Evolutionary conservation across 2,888 invertebrate species (phyloP).

Genomic region (Sialis fuliginosa): DNA sequence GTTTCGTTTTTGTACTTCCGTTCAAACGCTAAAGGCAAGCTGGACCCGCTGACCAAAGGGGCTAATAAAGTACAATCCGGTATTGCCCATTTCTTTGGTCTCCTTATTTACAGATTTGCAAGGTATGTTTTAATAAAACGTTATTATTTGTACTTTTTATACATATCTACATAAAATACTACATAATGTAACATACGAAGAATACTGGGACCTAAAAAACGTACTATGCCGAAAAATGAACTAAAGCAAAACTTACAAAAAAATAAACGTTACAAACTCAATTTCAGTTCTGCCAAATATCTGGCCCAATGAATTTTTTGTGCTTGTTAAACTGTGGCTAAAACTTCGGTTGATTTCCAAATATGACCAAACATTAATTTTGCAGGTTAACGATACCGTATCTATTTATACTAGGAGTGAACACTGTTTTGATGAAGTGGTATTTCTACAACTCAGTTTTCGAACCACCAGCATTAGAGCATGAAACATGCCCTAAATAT

Average conservation of each 20-base stretch:
- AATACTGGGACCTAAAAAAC: neutral
- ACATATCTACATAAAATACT: no score
- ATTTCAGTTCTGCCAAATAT: no score
- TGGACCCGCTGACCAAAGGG: constrained; percentile 42
- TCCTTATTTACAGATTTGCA: constrained; percentile 59
- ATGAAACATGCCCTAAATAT: constrained; percentile 63
- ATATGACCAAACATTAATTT: constrained; percentile 10
- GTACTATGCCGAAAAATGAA: no score
- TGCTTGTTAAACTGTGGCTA: neutral
- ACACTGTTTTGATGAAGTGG: constrained; percentile 77
- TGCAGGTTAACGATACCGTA: constrained; percentile 62
- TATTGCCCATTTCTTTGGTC: constrained; percentile 51
- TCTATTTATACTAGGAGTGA: constrained; percentile 64
- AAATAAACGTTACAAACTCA: no score
- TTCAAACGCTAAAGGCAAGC: constrained; percentile 52
- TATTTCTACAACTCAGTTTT: constrained; percentile 65
- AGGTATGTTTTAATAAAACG: constrained; percentile 28
- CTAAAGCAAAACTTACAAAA: no score
- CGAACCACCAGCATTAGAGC: constrained; percentile 66
- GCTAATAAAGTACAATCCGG: constrained; percentile 43
- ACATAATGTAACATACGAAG: neutral
- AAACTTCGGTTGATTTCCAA: neutral
- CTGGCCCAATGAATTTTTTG: neutral
- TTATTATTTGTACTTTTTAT: neutral
- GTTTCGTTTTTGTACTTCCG: constrained; percentile 76